phyloP scores from a whole-genome alignment of 2,797 vertebrate genomes.

The Myotis daubentonii region DNA sequence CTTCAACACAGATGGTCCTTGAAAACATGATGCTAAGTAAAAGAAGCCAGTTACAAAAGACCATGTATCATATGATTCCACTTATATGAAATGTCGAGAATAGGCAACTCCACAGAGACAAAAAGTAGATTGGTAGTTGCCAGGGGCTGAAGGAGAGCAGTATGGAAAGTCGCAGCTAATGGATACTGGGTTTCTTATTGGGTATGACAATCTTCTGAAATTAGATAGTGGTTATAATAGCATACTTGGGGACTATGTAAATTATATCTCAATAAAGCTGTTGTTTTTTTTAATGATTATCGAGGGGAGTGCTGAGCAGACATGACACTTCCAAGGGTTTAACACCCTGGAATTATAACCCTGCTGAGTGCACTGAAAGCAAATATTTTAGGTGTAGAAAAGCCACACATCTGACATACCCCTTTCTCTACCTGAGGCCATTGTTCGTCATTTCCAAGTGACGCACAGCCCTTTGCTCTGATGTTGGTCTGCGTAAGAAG shows the following conservation, averaged over 20 bases:
- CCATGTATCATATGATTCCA: neutral
- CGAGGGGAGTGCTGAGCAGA: slow-evolving; percentile 51
- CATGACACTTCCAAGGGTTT: slow-evolving; percentile 21
- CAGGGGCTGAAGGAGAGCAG: neutral
- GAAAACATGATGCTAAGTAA: neutral
- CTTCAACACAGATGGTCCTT: neutral
- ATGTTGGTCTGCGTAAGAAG: neutral
- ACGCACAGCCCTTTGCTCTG: slow-evolving; percentile 39
- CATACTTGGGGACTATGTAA: neutral
- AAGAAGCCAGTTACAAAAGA: slow-evolving; percentile 7
- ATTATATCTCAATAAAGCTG: slow-evolving; percentile 46
- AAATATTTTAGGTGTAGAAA: slow-evolving; percentile 63
- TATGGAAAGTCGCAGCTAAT: neutral
- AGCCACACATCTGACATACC: slow-evolving; percentile 16
- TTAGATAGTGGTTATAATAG: neutral
- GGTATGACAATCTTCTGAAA: slow-evolving; percentile 26
- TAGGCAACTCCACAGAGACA: neutral
- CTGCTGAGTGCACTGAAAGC: slow-evolving; percentile 50
- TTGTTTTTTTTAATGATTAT: slow-evolving; percentile 5
- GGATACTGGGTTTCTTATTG: neutral
- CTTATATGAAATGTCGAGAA: neutral
- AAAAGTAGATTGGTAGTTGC: neutral
- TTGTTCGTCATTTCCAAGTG: slow-evolving; percentile 56
- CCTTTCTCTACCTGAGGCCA: slow-evolving; percentile 42
- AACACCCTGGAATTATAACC: slow-evolving; percentile 68